Evolutionary conservation across 2,888 invertebrate species (phyloP), one percentile per base, ranked within the genome.

Genomic region (Caenorhabditis panamensis): DNA sequence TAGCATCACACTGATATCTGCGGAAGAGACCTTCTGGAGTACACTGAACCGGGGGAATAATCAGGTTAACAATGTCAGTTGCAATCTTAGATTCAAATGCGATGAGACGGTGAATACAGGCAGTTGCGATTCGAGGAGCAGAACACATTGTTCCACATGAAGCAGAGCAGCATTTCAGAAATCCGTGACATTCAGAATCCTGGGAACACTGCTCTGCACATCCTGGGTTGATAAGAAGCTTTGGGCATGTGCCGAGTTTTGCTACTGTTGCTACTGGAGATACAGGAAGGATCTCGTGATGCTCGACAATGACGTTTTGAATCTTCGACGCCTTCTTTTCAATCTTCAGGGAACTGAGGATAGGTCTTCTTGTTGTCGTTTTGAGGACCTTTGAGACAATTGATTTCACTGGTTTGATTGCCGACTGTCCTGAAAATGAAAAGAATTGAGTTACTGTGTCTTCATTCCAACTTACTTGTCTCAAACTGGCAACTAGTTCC

Each of bases 91-190:
- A 66, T 41, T 85, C 81, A 22, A 72, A 83, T 9, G 88, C 85
- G 0, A 87, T 72, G 31, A 86, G 77, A 31, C 86, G 62, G 58
- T 89, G 89, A 26, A 88, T 82, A 63, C 89, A 89, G 1, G 86
- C 82, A 2, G 88, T 89, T 0, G 88, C 79, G 2, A 73, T 75
- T 53, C 79, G 41, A 1, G 85, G 81, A 28, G 80, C 67, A 8
- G 75, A 66, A 51, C 82, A 83, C 53, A 80, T 58, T 22, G 73
- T 73, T 47, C 83, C 85, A 61, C 90, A 90, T 4, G 89, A 89
- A 26, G 89, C 88, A 24, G 69, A 79, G 75, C 90, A 90, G 71
- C 90, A 90, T 64, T 90, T 90, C 49, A 77, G 73, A 61, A 84
- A 83, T 0, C 85, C 86, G 0, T 83, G 82, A 49, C 90, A 90